Evolutionary conservation across 2,113 vertebrate species (phyloP), one percentile per base, ranked within the genome.

Genomic region (Platysternon megacephalum): DNA sequence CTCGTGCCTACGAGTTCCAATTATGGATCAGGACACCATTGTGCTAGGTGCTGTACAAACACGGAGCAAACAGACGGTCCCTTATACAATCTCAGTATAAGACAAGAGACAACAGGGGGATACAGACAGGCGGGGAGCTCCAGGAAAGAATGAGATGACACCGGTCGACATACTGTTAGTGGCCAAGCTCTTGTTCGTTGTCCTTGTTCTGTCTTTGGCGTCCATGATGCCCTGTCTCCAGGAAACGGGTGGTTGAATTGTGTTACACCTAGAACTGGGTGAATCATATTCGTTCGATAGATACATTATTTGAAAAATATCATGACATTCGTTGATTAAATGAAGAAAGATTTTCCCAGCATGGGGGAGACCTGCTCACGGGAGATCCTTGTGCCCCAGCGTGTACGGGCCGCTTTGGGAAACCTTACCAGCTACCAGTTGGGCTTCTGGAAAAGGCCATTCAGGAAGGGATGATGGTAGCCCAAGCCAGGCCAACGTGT

Each of bases 241-340:
- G 74, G 35, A 22, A n/a, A 3, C 1, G 1, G 1, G 0, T 19
- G 17, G 1, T 2, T 48, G 39, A 24, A 0, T 0, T 4, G 56
- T 42, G 5, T 35, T 39, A 12, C 55, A 55, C 39, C 84, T 51
- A 8, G 52, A 9, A 6, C 0, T 56, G 81, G 81, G 2, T 86
- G 24, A 39, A 26, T 79, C 1, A 8, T 35, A 2, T 29, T 82
- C 76, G 48, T 72, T 90, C 79, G 78, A 68, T 48, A 82, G 7
- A 79, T 58, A 1, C 10, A 1, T 1, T 3, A 52, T 46, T 22
- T 6, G 68, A 11, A 79, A 53, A 32, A 11, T 24, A 0, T 17
- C 1, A 1, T 42, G 80, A 48, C 26, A 13, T 52, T 35, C 32
- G 35, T 35, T 29, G 5, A 0, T 46, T 39, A 2, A 44, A 9